These are phyloP conservation scores for Micropoecilia bifurca DNA, from an alignment of 2,797 vertebrate species.

Conservation along the genomic window DNA sequence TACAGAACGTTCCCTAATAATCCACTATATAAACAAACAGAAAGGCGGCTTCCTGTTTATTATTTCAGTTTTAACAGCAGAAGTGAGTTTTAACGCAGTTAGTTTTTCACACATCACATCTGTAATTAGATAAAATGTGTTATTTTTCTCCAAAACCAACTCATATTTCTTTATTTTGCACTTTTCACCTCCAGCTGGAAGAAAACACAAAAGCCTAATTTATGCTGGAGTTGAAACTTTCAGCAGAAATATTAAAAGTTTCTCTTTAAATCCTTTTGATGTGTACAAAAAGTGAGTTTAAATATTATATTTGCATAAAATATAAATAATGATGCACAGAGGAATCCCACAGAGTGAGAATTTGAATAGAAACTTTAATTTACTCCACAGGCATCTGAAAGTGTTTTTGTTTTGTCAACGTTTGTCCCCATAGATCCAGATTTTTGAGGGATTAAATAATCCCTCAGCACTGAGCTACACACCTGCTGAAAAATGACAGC, in stretches of 20 bases:
- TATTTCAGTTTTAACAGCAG: background rate
- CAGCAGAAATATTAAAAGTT: background rate
- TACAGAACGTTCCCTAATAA: background rate
- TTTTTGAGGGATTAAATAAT: slow-evolving; percentile 42
- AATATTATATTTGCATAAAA: background rate
- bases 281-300: background rate
- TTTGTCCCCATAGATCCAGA: slow-evolving; percentile 17
- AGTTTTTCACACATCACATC: background rate
- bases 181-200: background rate
- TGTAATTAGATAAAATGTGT: background rate
- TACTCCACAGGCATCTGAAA: slow-evolving; percentile 1
- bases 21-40: background rate
- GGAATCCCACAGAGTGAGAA: background rate
- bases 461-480: slow-evolving; percentile 22
- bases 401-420: slow-evolving; percentile 16
- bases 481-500: slow-evolving; percentile 32
- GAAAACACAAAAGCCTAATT: slow-evolving; percentile 2
- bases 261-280: slow-evolving; percentile 19
- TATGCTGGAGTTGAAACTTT: slow-evolving; percentile 2
- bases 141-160: background rate
- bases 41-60: background rate
- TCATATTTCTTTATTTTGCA: background rate
- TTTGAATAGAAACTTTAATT: slow-evolving; percentile 15
- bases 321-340: background rate
- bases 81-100: background rate